Evolutionary conservation across 2,797 vertebrate genomes (phyloP).

Genomic region (Onychomys torridus): DNA sequence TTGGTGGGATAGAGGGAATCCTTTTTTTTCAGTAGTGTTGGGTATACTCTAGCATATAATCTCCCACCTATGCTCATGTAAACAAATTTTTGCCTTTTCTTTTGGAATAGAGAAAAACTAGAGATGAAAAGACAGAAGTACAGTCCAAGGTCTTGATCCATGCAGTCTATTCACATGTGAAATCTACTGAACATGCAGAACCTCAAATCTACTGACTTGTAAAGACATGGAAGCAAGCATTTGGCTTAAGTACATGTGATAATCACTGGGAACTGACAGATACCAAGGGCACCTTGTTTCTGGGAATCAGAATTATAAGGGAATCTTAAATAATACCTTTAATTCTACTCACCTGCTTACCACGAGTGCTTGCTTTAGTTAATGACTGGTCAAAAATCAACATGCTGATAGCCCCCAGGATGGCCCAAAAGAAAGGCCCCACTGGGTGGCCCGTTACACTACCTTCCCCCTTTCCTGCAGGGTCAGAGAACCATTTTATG

Average conservation of each 20-base stretch:
- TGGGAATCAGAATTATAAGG: neutral
- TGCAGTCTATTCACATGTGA: slow-evolving; percentile 9
- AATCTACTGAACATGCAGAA: slow-evolving; percentile 1
- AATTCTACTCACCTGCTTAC: neutral
- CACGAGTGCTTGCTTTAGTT: neutral
- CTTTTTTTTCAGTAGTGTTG: neutral
- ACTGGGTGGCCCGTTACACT: neutral
- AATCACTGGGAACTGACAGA: neutral
- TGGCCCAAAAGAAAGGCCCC: neutral
- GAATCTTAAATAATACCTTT: neutral
- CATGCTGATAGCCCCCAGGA: neutral
- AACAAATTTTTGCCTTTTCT: slow-evolving; percentile 40
- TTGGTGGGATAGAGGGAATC: neutral
- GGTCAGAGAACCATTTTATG: neutral
- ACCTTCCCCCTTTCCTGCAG: neutral
- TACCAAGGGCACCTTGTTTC: neutral
- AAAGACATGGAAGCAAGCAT: neutral
- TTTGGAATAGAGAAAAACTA: slow-evolving; percentile 42
- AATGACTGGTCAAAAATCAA: neutral
- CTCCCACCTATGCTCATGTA: neutral
- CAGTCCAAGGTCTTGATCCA: slow-evolving; percentile 2
- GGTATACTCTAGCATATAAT: neutral
- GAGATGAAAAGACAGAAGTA: neutral
- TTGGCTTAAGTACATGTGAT: neutral
- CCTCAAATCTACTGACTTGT: neutral